These are phyloP conservation scores for Suncus etruscus DNA, from an alignment of 2,113 vertebrate genomes.

Conservation along the genomic window DNA sequence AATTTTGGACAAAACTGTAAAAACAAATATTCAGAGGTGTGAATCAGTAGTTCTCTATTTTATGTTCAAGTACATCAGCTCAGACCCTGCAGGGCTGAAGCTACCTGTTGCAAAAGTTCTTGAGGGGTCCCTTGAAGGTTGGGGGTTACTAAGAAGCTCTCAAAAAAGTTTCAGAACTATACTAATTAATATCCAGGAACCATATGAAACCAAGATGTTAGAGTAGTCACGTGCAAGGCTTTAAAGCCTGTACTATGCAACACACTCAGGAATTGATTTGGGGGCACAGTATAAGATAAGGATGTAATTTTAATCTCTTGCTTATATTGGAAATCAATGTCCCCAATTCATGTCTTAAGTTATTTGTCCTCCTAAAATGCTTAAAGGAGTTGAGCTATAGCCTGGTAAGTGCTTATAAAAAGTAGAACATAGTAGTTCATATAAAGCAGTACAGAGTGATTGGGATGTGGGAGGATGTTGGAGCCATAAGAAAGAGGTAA, in stretches of 20 bases:
- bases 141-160: too few species aligned
- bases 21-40: neutral
- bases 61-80: too few species aligned
- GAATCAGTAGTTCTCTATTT: too few species aligned
- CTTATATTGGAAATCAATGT: neutral
- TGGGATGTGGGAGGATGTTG: neutral
- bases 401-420: neutral
- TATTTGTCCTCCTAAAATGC: neutral
- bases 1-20: neutral
- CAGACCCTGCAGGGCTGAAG: too few species aligned
- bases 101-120: too few species aligned
- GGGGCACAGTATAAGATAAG: neutral
- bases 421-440: neutral
- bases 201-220: neutral
- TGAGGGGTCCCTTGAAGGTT: too few species aligned
- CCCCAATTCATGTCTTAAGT: neutral
- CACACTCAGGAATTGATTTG: neutral
- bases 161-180: neutral
- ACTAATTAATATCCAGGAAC: neutral
- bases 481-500: neutral
- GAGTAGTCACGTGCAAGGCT: too few species aligned
- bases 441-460: too few species aligned
- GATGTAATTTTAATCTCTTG: slow-evolving; percentile 5
- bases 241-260: neutral
- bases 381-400: neutral